phyloP scores from a whole-genome alignment of 2,888 invertebrate species.

The Ceraclea dissimilis region DNA sequence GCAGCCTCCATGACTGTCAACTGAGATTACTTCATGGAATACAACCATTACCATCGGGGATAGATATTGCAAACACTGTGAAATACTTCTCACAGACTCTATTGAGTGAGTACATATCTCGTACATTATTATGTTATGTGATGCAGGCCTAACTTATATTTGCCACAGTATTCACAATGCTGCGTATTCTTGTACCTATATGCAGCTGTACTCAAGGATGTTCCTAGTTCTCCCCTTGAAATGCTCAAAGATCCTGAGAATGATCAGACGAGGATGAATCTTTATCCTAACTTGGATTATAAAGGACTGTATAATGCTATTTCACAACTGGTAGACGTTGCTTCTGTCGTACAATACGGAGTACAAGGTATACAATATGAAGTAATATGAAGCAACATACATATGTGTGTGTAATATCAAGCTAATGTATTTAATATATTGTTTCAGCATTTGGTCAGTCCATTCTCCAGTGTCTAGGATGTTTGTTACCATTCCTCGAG shows the following conservation, averaged over 20 bases:
- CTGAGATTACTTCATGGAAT: conserved; percentile 84
- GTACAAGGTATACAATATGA: conserved; percentile 67
- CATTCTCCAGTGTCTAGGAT: conserved; percentile 87
- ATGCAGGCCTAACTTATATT: too few relatives aligned
- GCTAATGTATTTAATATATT: not conserved
- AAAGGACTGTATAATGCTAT: conserved; percentile 91
- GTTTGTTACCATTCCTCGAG: conserved; percentile 92
- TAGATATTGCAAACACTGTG: conserved; percentile 94
- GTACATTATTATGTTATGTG: too few relatives aligned
- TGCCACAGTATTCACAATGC: too few relatives aligned
- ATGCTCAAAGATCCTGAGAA: conserved; percentile 82
- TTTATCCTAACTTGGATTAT: conserved; percentile 96
- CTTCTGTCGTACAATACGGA: conserved; percentile 83
- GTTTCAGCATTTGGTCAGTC: conserved; percentile 84
- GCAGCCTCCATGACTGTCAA: conserved; percentile 94
- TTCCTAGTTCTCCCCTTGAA: conserved; percentile 85
- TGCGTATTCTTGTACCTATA: too few relatives aligned
- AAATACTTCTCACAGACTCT: conserved; percentile 97
- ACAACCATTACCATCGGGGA: conserved; percentile 87
- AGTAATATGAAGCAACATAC: too few relatives aligned
- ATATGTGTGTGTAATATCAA: too few relatives aligned
- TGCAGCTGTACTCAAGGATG: conserved; percentile 91
- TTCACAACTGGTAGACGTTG: conserved; percentile 86
- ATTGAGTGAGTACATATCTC: conserved; percentile 62
- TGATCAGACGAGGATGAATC: conserved; percentile 77